A percentile compares a stretch with the other conserved stretches of the same genome.
These are phyloP conservation scores for Dichetophora obliterata DNA, from an alignment of 2,888 invertebrate species.

Conservation along the genomic window DNA sequence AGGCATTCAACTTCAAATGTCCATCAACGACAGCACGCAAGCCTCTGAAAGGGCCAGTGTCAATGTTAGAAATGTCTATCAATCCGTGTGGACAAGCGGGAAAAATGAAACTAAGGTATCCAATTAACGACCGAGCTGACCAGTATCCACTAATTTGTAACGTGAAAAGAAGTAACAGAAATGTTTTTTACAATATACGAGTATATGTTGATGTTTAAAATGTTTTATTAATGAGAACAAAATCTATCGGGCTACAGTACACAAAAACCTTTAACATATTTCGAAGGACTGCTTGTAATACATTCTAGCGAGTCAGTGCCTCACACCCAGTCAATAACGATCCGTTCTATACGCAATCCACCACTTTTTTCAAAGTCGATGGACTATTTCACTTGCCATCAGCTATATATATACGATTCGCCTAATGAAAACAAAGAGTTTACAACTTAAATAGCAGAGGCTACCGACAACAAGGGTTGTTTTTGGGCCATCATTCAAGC, in stretches of 20 bases:
- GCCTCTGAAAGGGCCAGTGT: not conserved
- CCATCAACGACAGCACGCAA: not conserved
- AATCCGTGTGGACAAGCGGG: not conserved
- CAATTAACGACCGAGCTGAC: not conserved
- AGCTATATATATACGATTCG: not conserved
- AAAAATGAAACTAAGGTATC: not conserved
- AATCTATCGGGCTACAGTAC: not conserved
- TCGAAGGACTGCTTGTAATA: not conserved
- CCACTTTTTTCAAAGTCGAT: constrained; percentile 4
- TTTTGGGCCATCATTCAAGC: constrained; percentile 50
- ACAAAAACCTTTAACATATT: not conserved
- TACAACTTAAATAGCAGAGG: not conserved
- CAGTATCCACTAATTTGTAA: not conserved
- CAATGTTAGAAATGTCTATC: not conserved
- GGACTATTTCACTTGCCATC: constrained; percentile 20
- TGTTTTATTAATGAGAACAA: constrained; percentile 1
- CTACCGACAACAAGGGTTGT: constrained; percentile 18
- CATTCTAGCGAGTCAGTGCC: not conserved
- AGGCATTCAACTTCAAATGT: not conserved
- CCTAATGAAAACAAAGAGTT: constrained; percentile 8
- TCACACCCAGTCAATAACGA: not conserved
- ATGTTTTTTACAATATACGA: not conserved
- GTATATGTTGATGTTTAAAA: not conserved
- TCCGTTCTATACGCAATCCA: not conserved
- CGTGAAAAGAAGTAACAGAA: not conserved